Percentiles rank a stretch among this genome's conserved stretches.
Conservation (phyloP, 2,888 invertebrate genomes). For the Pegoplata infirma region DNA sequence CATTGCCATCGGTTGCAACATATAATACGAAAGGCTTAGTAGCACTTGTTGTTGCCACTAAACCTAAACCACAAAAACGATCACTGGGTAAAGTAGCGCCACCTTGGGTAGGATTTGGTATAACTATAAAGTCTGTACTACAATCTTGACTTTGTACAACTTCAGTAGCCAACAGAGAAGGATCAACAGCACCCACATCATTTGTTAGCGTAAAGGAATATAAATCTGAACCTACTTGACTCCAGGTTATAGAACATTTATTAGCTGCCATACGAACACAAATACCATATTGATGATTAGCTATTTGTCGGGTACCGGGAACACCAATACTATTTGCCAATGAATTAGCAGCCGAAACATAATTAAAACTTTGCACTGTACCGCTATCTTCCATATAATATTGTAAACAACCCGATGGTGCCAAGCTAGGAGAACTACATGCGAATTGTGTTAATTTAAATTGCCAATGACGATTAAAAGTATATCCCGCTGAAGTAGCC, state of each 20-base stretch:
- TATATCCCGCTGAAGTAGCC: constrained; percentile 81
- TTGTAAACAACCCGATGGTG: constrained; percentile 88
- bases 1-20: constrained; percentile 83
- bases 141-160: constrained; percentile 82
- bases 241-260: constrained; percentile 86
- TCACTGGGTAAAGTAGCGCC: constrained; percentile 80
- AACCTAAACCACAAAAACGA: constrained; percentile 87
- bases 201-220: constrained; percentile 86
- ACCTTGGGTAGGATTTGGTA: constrained; percentile 83
- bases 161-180: constrained; percentile 81
- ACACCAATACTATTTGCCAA: constrained; percentile 79
- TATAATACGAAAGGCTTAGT: constrained; percentile 85
- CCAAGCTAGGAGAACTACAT: constrained; percentile 85
- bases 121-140: constrained; percentile 85
- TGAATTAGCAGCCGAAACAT: constrained; percentile 82
- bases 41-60: constrained; percentile 82
- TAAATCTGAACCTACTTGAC: constrained; percentile 79
- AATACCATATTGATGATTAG: constrained; percentile 86
- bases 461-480: constrained; percentile 86
- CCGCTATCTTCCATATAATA: constrained; percentile 83
- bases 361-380: constrained; percentile 87
- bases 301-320: constrained; percentile 85
- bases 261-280: constrained; percentile 87
- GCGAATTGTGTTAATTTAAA: constrained; percentile 85
- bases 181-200: constrained; percentile 83